A percentile compares a stretch with the other conserved stretches of the same genome.
Evolutionary conservation across 1,140 invertebrate species (phyloP).

Genomic region (Camponotus vicinus): DNA sequence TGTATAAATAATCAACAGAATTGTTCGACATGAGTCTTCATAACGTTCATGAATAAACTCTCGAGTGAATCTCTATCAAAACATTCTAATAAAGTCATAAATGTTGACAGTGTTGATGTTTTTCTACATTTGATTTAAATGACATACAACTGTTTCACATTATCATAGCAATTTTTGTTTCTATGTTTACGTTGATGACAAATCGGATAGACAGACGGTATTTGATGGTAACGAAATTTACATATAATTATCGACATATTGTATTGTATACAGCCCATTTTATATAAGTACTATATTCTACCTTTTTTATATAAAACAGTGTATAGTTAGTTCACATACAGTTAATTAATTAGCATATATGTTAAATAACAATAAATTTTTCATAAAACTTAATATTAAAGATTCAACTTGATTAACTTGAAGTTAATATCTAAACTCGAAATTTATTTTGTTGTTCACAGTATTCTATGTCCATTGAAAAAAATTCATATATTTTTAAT

Average conservation of each 20-base stretch:
- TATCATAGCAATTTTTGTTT: not conserved
- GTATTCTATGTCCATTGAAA: slow-evolving; percentile 64
- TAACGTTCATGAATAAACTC: not conserved
- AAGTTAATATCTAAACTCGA: slow-evolving; percentile 53
- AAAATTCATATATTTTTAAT: slow-evolving; percentile 62
- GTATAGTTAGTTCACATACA: slow-evolving; percentile 25
- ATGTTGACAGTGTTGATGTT: not conserved
- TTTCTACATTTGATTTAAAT: slow-evolving; percentile 12
- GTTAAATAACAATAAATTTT: slow-evolving; percentile 44
- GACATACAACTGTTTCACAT: not conserved
- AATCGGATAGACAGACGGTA: slow-evolving; percentile 47
- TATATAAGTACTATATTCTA: slow-evolving; percentile 50
- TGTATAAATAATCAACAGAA: not conserved
- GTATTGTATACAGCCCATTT: slow-evolving; percentile 34
- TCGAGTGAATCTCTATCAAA: not conserved
- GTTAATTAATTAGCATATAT: slow-evolving; percentile 8
- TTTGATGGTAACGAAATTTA: slow-evolving; percentile 29
- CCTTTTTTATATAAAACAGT: slow-evolving; percentile 50
- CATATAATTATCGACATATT: slow-evolving; percentile 21
- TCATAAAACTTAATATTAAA: slow-evolving; percentile 49
- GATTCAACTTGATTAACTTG: slow-evolving; percentile 54
- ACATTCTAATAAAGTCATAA: slow-evolving; percentile 8
- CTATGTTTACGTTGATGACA: slow-evolving; percentile 26
- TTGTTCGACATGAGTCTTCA: not conserved
- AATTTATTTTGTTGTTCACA: slow-evolving; percentile 10